Evolutionary conservation across 2,113 vertebrate genomes (phyloP), one percentile per base, ranked within the genome.

Genomic region (Onychorhynchus coronatus): DNA sequence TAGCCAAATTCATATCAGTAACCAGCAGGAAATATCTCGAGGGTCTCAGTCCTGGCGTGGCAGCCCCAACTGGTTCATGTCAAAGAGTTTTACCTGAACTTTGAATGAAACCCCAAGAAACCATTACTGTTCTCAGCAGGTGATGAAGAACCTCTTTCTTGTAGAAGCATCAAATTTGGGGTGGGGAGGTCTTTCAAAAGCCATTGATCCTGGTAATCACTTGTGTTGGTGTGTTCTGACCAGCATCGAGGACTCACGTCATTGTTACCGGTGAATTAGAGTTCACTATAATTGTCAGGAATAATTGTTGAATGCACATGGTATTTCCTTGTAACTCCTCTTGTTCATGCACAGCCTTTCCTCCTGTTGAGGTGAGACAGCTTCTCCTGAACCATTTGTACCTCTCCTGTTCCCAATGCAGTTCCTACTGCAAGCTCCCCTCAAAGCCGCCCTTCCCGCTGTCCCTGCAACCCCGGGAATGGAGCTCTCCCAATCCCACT

Each of bases 381-480:
- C 47, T 89, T 72, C 46, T 1, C 65, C 12, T 2, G 46, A 23
- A 8, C 23, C 18, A 0, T 50, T n/a, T 44, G 79, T 31, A 44
- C n/a, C 31, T 70, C 35, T 35, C 27, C 46, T 85, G 72, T 12
- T 42, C 14, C 23, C 23, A 7, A 16, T 6, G 44, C 49, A 12
- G n/a, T 53, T 50, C 63, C 68, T 35, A 4, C 47, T 37, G 76
- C 75, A 50, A 21, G 59, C n/a, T 8, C 16, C 8, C 56, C 44
- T 4, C 0, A 14, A 3, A 58, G 3, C 16, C 2, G 0, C 61
- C 53, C 42, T 41, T n/a, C 80, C 82, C 0, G 0, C 33, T 33
- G 47, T 15, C 65, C 85, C 80, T 33, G 24, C 53, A 11, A 0
- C 53, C n/a, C 52, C 0, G 2, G 68, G 73, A 42, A 8, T 0